Conservation (phyloP, 2,888 invertebrate genomes). For the Amphimallon solstitiale region DNA sequence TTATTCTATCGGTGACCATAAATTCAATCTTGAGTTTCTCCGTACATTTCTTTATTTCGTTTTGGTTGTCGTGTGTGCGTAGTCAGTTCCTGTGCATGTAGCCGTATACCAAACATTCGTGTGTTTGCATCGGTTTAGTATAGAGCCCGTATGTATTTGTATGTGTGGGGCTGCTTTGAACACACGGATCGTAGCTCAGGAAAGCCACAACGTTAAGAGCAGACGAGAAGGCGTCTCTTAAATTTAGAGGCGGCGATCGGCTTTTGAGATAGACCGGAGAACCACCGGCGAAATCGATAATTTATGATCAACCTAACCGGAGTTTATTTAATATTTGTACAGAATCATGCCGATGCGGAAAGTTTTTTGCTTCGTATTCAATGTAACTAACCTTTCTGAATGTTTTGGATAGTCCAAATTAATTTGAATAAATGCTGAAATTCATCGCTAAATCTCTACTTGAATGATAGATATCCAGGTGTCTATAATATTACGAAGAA, state of each 20-base stretch:
- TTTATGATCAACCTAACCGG: constrained; percentile 30
- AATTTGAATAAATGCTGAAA: too few relatives aligned
- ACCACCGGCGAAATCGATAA: constrained; percentile 41
- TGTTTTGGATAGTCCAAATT: not conserved
- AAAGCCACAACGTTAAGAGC: constrained; percentile 25
- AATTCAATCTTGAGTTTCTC: constrained; percentile 37
- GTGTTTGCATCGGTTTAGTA: not conserved
- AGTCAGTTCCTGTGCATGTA: constrained; percentile 5
- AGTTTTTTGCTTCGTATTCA: not conserved
- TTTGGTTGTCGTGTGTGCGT: constrained; percentile 9
- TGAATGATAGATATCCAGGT: too few relatives aligned
- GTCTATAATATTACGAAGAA: too few relatives aligned
- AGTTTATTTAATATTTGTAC: constrained; percentile 40
- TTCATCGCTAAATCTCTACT: too few relatives aligned
- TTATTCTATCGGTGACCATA: constrained; percentile 33
- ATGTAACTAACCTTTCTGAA: not conserved
- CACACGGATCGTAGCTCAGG: constrained; percentile 23
- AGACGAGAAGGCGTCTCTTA: constrained; percentile 49
- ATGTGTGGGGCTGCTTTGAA: constrained; percentile 28
- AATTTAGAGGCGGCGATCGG: constrained; percentile 49
- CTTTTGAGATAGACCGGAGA: constrained; percentile 46
- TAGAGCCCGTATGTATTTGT: not conserved
- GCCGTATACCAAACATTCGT: not conserved
- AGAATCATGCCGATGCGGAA: constrained; percentile 8
- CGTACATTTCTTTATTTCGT: constrained; percentile 18